Conservation (phyloP, 2,888 invertebrate genomes). For the Rutpela maculata region DNA sequence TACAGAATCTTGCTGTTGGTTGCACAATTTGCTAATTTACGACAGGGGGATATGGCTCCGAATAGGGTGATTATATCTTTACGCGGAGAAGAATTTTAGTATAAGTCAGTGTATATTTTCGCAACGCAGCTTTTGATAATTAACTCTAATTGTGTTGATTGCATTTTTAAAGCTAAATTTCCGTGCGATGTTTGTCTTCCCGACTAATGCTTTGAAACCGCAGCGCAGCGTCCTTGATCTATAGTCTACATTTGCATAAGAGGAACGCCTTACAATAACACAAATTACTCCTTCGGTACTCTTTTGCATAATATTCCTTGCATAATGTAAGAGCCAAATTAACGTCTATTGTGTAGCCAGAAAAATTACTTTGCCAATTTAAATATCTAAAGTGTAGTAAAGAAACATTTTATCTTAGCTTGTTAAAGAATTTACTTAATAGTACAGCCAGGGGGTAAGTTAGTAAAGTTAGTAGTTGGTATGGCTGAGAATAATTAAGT, state of each 20-base stretch:
- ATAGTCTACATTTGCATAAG: constrained; percentile 27
- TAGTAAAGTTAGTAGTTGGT: not conserved
- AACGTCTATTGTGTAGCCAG: constrained; percentile 17
- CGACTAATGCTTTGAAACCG: not conserved
- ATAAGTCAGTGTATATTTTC: not conserved
- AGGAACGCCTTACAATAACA: constrained; percentile 34
- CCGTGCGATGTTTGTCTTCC: not conserved
- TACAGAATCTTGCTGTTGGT: not conserved
- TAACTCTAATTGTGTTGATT: constrained; percentile 13
- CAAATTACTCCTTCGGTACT: constrained; percentile 28
- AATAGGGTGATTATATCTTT: no score
- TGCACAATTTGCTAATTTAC: not conserved
- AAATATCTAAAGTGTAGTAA: constrained; percentile 9
- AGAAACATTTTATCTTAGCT: constrained; percentile 11
- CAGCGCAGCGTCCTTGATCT: constrained; percentile 22
- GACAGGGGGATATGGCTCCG: not conserved
- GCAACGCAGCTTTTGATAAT: not conserved
- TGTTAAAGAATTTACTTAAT: constrained; percentile 10
- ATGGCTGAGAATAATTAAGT: not conserved
- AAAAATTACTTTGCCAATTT: constrained; percentile 36
- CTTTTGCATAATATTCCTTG: constrained; percentile 28
- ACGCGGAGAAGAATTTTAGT: not conserved
- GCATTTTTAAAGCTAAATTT: not conserved
- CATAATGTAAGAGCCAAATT: constrained; percentile 29
- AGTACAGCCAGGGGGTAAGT: not conserved